These are phyloP conservation scores for Rhopalosiphum nymphaeae DNA, from an alignment of 2,888 invertebrate species.

Conservation along the genomic window DNA sequence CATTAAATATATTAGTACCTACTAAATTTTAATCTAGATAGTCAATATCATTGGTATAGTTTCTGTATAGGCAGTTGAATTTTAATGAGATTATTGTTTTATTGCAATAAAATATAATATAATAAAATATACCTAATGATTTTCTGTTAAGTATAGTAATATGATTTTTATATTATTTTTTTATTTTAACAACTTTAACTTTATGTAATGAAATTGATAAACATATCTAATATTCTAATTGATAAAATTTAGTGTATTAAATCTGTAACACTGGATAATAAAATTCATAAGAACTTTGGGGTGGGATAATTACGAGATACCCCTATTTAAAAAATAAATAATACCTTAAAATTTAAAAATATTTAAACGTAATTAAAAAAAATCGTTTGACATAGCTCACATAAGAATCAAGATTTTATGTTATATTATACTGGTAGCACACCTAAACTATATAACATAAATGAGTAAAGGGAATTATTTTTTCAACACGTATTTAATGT, in stretches of 20 bases:
- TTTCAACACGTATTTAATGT: not conserved
- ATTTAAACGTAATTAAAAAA: not conserved
- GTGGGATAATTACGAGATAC: not conserved
- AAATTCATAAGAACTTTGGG: not conserved
- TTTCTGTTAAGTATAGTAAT: too few relatives aligned
- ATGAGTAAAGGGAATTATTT: slow-evolving; percentile 4
- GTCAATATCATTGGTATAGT: not conserved
- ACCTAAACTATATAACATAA: not conserved
- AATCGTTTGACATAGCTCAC: not conserved
- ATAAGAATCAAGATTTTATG: not conserved
- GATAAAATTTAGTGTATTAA: not conserved
- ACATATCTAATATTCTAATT: not conserved
- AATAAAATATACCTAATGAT: too few relatives aligned
- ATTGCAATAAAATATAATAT: too few relatives aligned
- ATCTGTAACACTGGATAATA: not conserved
- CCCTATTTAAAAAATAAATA: not conserved
- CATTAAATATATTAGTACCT: not conserved
- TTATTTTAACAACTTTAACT: not conserved
- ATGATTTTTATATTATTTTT: not conserved
- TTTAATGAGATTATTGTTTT: too few relatives aligned
- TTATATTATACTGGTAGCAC: not conserved
- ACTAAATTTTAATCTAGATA: not conserved
- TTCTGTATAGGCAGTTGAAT: too few relatives aligned
- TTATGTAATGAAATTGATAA: not conserved
- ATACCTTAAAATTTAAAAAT: not conserved